Base-by-base conservation (phyloP, 2,888 invertebrate species). In the Latrodectus elegans region DNA sequence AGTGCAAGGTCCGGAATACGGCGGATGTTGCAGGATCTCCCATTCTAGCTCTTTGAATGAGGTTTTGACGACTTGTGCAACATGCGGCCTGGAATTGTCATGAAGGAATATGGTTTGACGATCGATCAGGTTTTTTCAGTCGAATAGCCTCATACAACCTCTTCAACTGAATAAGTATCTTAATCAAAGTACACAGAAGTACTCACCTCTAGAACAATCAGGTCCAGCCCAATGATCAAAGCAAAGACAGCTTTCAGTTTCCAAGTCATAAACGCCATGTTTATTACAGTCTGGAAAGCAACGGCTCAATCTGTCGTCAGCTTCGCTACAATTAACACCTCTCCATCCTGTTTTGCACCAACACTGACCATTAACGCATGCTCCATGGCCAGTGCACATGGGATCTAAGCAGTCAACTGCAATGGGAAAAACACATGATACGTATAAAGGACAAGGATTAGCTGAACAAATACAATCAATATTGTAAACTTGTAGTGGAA, bases 261-360 rank as follows among this genome's bases (percentile, higher is more conserved):
- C 97, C 85, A 97, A 94, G 93, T 98, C 97, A 92, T 97, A 98
- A 65, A 95, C 95, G 12, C 97, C 97, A 91, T 97, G 97, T 14
- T 96, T 95, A 51, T 96, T 96, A 93, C 97, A 97, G 92, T 97
- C 97, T 0, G 97, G 97, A 79, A 97, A 94, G 92, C 97, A 97
- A 92, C 97, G 97, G 22, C 97, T 93, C 0, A 97, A 97, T 90
- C 97, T 97, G 91, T 96, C 96, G 92, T 97, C 97, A 94, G 96
- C 96, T 89, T 96, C 95, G 71, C 95, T 95, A 92, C 98, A 98
- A 91, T 97, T 97, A 0, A 94, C 92, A 0, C 99, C 99, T 92
- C 97, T 96, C 97, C 97, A 99, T 8, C 99, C 99, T 91, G 97
- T 96, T 92, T 97, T 97, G 92, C 99, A 99, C 89, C 98, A 95